Base-by-base conservation (phyloP, 2,113 vertebrate species). In the Trinectes maculatus region DNA sequence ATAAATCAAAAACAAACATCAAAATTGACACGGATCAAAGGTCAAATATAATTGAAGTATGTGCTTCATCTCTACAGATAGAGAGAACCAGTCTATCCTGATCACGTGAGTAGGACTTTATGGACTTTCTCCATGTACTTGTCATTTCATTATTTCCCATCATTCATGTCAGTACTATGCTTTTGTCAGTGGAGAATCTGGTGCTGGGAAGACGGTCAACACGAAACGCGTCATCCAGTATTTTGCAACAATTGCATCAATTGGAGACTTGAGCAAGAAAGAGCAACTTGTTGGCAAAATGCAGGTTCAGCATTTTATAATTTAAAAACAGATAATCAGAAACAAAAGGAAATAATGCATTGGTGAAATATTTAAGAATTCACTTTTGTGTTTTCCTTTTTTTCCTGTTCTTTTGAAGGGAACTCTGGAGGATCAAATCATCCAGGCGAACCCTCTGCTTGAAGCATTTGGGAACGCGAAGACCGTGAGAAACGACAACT, bases 191-290 rank as follows among this genome's bases (percentile, higher is more conserved):
- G 91, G 92, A 89, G 93, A 93, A 91, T 91, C 88, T 0, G 91
- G 87, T 58, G 86, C 89, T 9, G 95, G 95, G 48, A 96, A 96
- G 90, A 96, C 95, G 68, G 95, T 96, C 80, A 96, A 96, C 78
- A 96, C 94, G 0, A 95, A 96, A 53, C 86, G 94, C 64, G 95
- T 95, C 90, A 96, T 95, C 86, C 94, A 96, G 88, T 96, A 95
- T 68, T 96, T 95, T 79, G 94, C 94, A 83, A 95, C 94, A 91
- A 95, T 95, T 91, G 94, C 94, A 73, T 67, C 59, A 5, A 9
- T 70, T 10, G 43, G 74, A 49, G 83, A 80, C 62, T 62, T 42
- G 1, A 72, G 39, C 46, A 85, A 83, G 54, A 51, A 37, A 3
- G 63, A 43, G 10, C 52, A 69, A 16, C 2, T 36, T 5, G 0